Percentiles rank a stretch among this genome's conserved stretches.
phyloP scores from a whole-genome alignment of 2,888 invertebrate genomes.

The Spilarctia lutea region DNA sequence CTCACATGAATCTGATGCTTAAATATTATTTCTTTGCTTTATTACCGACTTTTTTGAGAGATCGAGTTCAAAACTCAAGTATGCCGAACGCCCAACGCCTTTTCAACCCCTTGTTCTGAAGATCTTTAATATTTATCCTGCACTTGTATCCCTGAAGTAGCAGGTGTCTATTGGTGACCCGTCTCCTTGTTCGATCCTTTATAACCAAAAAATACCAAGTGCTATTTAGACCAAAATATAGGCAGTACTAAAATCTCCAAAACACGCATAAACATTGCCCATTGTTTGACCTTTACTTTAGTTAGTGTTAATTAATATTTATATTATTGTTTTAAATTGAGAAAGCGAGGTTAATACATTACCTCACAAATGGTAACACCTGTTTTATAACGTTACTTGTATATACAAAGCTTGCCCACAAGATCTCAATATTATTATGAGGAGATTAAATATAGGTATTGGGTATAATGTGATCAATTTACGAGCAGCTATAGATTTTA shows the following conservation, averaged over 20 bases:
- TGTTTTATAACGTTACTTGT: constrained; percentile 1
- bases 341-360: neutral
- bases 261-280: neutral
- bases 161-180: too few species aligned
- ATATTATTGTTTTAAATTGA: neutral
- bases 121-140: too few species aligned
- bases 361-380: neutral
- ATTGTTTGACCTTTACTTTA: neutral
- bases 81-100: too few species aligned
- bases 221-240: neutral
- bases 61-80: too few species aligned
- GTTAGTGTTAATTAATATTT: neutral
- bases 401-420: constrained; percentile 1
- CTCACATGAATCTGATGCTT: too few species aligned
- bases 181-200: too few species aligned
- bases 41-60: too few species aligned
- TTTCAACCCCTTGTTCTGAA: too few species aligned
- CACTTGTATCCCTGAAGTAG: too few species aligned
- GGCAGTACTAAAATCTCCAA: neutral
- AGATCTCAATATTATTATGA: neutral
- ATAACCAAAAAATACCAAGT: neutral
- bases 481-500: neutral
- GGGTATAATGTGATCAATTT: neutral
- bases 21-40: too few species aligned
- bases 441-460: constrained; percentile 6